A percentile compares a stretch with the other conserved stretches of the same genome.
phyloP scores from a whole-genome alignment of 2,797 vertebrate genomes.

The Cheirogaleus major region DNA sequence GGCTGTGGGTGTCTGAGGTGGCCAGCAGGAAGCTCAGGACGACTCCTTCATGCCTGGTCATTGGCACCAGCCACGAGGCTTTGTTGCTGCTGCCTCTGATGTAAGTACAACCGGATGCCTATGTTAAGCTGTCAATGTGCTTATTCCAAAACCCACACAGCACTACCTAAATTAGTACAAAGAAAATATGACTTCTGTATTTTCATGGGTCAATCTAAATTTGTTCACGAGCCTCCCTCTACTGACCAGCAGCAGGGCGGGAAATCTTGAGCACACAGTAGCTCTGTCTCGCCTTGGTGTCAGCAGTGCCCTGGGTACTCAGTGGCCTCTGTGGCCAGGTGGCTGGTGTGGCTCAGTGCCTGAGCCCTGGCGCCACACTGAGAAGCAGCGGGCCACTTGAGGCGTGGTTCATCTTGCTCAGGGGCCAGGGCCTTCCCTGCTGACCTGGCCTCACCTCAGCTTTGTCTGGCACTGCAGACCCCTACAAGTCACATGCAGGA shows the following conservation, averaged over 20 bases:
- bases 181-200: background rate
- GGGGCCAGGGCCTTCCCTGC: background rate
- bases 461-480: background rate
- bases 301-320: background rate
- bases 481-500: background rate
- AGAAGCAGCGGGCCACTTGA: background rate
- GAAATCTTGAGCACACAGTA: background rate
- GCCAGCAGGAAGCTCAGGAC: background rate
- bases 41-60: background rate
- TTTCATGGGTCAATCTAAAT: background rate
- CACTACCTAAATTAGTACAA: background rate
- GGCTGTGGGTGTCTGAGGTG: background rate
- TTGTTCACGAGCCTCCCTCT: background rate
- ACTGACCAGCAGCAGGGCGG: background rate
- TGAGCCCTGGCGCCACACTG: background rate
- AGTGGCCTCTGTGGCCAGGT: background rate
- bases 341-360: background rate
- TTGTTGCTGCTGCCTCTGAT: background rate
- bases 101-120: background rate
- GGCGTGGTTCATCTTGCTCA: background rate
- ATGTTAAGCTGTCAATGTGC: background rate
- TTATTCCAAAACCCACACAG: background rate
- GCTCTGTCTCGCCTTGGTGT: fast-evolving
- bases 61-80: background rate
- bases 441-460: background rate